Evolutionary conservation across 1,140 invertebrate species (phyloP).

Genomic region (Sinella curviseta): DNA sequence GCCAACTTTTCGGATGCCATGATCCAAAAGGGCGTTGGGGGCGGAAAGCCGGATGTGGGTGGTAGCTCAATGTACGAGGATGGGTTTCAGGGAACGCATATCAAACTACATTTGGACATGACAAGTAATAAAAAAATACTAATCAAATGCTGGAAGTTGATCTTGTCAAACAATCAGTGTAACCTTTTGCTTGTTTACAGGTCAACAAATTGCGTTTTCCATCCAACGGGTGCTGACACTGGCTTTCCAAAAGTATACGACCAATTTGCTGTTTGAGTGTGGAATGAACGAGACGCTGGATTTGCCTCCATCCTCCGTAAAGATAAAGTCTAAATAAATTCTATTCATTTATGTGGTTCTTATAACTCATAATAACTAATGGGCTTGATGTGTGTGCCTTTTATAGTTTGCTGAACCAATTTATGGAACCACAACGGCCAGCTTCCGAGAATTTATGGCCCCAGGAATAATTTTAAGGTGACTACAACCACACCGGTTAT

Average conservation of each 20-base stretch:
- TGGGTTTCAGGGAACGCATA: conserved; percentile 76
- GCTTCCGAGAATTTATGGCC: conserved; percentile 92
- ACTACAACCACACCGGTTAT: too few relatives aligned
- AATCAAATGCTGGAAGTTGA: neutral
- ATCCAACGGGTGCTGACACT: conserved; percentile 76
- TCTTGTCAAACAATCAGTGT: too few relatives aligned
- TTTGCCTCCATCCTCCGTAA: conserved; percentile 64
- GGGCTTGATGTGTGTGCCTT: too few relatives aligned
- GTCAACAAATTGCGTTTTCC: conserved; percentile 86
- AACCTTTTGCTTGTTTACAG: too few relatives aligned
- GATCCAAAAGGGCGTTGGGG: conserved; percentile 68
- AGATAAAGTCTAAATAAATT: neutral
- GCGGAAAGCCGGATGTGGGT: conserved; percentile 51
- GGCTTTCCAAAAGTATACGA: conserved; percentile 75
- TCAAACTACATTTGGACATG: conserved; percentile 84
- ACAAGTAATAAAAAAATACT: conserved; percentile 78
- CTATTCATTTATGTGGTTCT: too few relatives aligned
- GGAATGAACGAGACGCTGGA: conserved; percentile 78
- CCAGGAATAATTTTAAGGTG: conserved; percentile 91
- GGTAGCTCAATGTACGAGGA: conserved; percentile 69
- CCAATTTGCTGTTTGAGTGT: conserved; percentile 68
- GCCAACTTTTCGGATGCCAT: conserved; percentile 82
- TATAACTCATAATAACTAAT: too few relatives aligned
- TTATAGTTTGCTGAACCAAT: conserved; percentile 75
- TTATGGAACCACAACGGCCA: conserved; percentile 81